Evolutionary conservation across 2,888 invertebrate genomes (phyloP).

Genomic region (Hirtodrosophila histrioides): DNA sequence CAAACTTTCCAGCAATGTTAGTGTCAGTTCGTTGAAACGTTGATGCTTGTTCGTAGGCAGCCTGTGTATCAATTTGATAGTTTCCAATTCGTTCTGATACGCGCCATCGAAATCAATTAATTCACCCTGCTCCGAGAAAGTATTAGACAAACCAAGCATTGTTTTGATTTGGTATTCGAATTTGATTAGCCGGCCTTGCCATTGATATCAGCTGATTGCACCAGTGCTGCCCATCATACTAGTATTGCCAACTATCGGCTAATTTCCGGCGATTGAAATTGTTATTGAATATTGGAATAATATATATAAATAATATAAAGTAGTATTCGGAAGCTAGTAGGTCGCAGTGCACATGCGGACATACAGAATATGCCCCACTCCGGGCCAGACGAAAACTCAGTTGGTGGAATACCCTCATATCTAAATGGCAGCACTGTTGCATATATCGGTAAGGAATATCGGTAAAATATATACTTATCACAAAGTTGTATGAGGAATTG

Average conservation of each 20-base stretch:
- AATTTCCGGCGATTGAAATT: no score
- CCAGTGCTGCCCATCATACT: slow-evolving; percentile 6
- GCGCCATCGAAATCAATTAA: slow-evolving; percentile 23
- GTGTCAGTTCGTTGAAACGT: slow-evolving; percentile 13
- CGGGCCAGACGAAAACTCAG: no score
- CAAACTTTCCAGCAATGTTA: slow-evolving; percentile 47
- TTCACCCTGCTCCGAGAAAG: slow-evolving; percentile 25
- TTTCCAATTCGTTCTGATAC: slow-evolving; percentile 63
- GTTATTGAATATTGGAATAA: no score
- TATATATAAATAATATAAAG: no score
- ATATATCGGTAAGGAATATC: no score
- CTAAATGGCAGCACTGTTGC: no score
- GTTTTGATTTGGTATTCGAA: not conserved
- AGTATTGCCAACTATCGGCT: not conserved
- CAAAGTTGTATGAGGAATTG: not conserved
- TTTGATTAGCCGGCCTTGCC: not conserved
- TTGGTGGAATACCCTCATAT: no score
- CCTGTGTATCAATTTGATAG: slow-evolving; percentile 47
- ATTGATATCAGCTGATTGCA: slow-evolving; percentile 6
- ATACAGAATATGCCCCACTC: no score
- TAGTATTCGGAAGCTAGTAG: no score
- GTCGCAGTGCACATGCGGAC: no score
- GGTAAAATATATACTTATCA: not conserved
- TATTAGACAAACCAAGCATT: slow-evolving; percentile 25
- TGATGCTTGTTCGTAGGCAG: slow-evolving; percentile 7